Evolutionary conservation across 1,140 invertebrate genomes (phyloP).

Genomic region (Drosophila dunni): DNA sequence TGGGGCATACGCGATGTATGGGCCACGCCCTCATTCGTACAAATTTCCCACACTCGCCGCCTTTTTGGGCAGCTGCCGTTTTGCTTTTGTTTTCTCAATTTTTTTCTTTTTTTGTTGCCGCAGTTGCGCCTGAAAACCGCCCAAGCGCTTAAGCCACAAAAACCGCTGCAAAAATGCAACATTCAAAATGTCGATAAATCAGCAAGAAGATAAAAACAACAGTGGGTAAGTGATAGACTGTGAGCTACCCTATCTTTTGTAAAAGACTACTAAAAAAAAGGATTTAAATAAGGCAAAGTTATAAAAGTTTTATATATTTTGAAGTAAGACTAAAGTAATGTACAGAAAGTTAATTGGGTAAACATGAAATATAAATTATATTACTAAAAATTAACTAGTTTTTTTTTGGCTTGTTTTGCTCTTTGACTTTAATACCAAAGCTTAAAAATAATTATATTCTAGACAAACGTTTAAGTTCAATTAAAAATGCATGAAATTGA

Average conservation of each 20-base stretch:
- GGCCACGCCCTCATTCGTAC: constrained; percentile 8
- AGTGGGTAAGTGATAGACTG: neutral
- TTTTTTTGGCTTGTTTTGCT: too few relatives aligned
- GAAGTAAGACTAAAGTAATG: too few relatives aligned
- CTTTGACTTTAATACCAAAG: too few relatives aligned
- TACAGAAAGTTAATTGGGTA: too few relatives aligned
- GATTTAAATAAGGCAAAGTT: too few relatives aligned
- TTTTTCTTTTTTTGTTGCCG: constrained; percentile 2
- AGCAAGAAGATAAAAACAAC: constrained; percentile 14
- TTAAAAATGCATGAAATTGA: too few relatives aligned
- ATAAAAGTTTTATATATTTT: too few relatives aligned
- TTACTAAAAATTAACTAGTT: too few relatives aligned
- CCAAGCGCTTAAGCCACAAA: constrained; percentile 57
- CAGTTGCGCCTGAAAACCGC: constrained; percentile 50
- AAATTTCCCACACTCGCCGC: constrained; percentile 48
- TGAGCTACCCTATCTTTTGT: neutral
- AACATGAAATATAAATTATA: too few relatives aligned
- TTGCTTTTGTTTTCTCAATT: neutral
- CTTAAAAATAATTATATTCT: too few relatives aligned
- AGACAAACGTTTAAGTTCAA: too few relatives aligned
- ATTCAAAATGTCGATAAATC: constrained; percentile 58
- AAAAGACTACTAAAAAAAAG: too few relatives aligned
- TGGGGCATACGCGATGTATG: constrained; percentile 8
- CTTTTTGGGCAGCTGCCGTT: constrained; percentile 35
- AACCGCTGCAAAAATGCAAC: constrained; percentile 42